phyloP scores from a whole-genome alignment of 1,140 invertebrate species.

The Phortica variegata region DNA sequence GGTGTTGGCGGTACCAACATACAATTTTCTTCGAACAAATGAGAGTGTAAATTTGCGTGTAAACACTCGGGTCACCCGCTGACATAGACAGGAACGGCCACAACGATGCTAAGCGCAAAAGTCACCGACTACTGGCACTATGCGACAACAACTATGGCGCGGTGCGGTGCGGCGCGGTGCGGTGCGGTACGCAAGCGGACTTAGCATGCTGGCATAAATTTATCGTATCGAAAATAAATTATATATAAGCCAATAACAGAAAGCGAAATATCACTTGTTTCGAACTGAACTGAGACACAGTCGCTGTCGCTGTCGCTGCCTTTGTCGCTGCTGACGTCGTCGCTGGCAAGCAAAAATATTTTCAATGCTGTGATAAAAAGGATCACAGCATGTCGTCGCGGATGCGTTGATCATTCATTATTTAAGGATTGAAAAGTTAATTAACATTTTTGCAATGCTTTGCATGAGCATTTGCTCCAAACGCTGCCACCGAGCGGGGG shows the following conservation, averaged over 20 bases:
- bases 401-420: conserved; percentile 58
- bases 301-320: conserved; percentile 9
- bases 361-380: conserved; percentile 49
- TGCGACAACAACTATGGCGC: neutral
- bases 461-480: neutral
- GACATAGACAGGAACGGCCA: conserved; percentile 25
- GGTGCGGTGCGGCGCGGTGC: no score
- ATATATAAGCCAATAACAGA: conserved; percentile 50
- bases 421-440: conserved; percentile 58
- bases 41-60: conserved; percentile 58
- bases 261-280: no score
- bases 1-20: conserved; percentile 17
- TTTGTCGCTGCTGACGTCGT: neutral
- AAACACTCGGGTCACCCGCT: conserved; percentile 57
- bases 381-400: conserved; percentile 56
- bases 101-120: conserved; percentile 23
- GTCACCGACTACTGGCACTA: no score
- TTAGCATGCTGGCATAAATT: conserved; percentile 45
- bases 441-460: conserved; percentile 55
- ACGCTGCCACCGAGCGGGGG: no score
- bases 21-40: conserved; percentile 54
- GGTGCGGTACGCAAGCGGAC: conserved; percentile 26
- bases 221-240: conserved; percentile 53
- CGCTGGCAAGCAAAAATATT: neutral
- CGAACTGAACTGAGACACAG: no score